A percentile compares a stretch with the other conserved stretches of the same genome.
Conservation (phyloP, 1,140 invertebrate species). For the Sitophilus oryzae region DNA sequence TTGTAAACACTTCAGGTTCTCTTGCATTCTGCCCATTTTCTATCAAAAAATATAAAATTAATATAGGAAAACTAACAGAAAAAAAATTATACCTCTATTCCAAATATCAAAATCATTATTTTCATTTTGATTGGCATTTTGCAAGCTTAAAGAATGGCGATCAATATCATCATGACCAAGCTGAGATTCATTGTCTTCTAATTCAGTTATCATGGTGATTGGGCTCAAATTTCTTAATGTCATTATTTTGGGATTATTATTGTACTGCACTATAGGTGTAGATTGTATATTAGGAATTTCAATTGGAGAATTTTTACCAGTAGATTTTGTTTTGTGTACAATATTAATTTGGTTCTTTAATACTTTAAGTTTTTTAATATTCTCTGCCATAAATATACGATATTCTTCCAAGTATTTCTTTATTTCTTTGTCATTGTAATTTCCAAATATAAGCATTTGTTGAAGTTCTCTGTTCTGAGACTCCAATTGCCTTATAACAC, state of each 20-base stretch:
- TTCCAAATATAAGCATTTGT: conserved; percentile 31
- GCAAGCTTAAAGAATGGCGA: background rate
- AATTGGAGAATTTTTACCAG: too few relatives aligned
- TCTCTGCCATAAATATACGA: conserved; percentile 49
- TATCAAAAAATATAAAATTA: conserved; percentile 2
- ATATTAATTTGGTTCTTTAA: conserved; percentile 41
- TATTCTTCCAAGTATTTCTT: conserved; percentile 50
- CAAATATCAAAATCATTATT: background rate
- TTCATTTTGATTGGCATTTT: background rate
- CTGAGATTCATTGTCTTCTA: conserved; percentile 5
- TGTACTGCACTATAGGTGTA: conserved; percentile 35
- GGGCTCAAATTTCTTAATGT: conserved; percentile 2
- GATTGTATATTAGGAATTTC: conserved; percentile 30
- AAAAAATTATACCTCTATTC: background rate
- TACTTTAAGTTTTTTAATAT: conserved; percentile 54
- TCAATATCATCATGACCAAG: background rate
- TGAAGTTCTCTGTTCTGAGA: conserved; percentile 49
- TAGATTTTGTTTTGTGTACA: background rate
- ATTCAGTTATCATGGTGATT: conserved; percentile 10
- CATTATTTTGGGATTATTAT: background rate
- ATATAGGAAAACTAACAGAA: conserved; percentile 2
- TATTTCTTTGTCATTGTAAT: conserved; percentile 42
- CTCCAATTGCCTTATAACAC: conserved; percentile 57
- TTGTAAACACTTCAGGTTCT: too few relatives aligned
- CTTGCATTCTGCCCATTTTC: background rate